phyloP scores from a whole-genome alignment of 2,888 invertebrate genomes.

The Neoaliturus tenellus region DNA sequence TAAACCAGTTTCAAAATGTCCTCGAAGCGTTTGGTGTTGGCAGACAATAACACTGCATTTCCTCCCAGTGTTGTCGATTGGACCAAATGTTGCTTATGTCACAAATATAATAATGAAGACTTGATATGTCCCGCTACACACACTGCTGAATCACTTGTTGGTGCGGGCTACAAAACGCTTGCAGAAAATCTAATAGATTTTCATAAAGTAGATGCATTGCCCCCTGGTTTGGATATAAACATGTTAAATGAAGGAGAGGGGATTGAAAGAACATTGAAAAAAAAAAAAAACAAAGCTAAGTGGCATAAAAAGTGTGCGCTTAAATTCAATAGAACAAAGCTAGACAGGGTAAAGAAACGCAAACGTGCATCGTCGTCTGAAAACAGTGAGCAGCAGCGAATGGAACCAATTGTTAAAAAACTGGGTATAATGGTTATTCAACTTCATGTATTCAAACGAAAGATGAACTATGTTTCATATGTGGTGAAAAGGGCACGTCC shows the following conservation, averaged over 20 bases:
- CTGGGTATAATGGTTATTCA: neutral
- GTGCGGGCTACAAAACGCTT: no score
- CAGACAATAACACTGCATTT: no score
- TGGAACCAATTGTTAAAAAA: neutral
- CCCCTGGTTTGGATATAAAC: neutral
- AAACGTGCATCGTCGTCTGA: neutral
- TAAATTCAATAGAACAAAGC: neutral
- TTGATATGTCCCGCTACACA: no score
- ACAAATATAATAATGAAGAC: no score
- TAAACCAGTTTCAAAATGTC: no score
- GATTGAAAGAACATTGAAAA: neutral
- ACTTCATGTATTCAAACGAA: neutral
- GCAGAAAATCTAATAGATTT: no score
- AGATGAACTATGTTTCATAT: neutral
- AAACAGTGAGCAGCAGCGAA: neutral
- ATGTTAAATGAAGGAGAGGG: neutral
- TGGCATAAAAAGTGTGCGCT: neutral
- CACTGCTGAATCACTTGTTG: no score
- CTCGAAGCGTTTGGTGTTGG: no score
- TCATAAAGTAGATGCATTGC: neutral
- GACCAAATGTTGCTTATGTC: no score
- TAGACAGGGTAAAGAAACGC: neutral
- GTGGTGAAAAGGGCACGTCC: neutral
- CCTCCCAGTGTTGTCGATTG: no score
- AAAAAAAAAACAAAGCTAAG: neutral